Evolutionary conservation across 2,888 invertebrate genomes (phyloP), one percentile per base, ranked within the genome.

Genomic region (Acronicta alni): DNA sequence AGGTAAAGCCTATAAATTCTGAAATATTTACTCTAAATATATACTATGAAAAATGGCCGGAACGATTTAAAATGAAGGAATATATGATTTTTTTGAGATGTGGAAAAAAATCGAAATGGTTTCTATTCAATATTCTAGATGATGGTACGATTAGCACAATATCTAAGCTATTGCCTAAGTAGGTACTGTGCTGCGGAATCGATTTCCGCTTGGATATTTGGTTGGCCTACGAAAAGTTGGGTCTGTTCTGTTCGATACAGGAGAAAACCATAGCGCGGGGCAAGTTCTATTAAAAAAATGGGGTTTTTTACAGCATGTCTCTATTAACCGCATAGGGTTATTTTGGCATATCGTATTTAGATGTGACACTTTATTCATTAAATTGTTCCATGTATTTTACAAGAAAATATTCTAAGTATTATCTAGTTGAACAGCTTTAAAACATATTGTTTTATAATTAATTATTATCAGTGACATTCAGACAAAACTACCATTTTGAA

Each of bases 31-130:
- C 65, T 82, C 88, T 91, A 89, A 80, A 81, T 35, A 35, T 82
- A n/a, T 82, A 77, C 91, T 93, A 93, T 88, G 82, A 83, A 93
- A 93, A 92, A 93, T 93, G 93, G 93, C 91, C 93, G 93, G 93
- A 93, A 89, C 85, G 75, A 88, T 90, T 90, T 82, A 82, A 91
- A 89, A 86, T 82, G 75, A 88, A 85, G 84, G 77, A 30, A 30
- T 7, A 23, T 23, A 7, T 23, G 5, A 23, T 23, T 23, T 23
- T 23, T 23, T 7, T 5, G 5, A 7, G 23, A 5, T 23, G 5
- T 1, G 5, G 6, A 23, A 23, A 23, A 23, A 23, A 23, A 5
- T 20, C 3, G 5, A 20, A 20, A 20, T 20, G 20, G n/a, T n/a
- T n/a, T n/a, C n/a, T n/a, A n/a, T n/a, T n/a, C n/a, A n/a, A n/a